phyloP scores from a whole-genome alignment of 2,888 invertebrate genomes.

The Lobophora halterata region DNA sequence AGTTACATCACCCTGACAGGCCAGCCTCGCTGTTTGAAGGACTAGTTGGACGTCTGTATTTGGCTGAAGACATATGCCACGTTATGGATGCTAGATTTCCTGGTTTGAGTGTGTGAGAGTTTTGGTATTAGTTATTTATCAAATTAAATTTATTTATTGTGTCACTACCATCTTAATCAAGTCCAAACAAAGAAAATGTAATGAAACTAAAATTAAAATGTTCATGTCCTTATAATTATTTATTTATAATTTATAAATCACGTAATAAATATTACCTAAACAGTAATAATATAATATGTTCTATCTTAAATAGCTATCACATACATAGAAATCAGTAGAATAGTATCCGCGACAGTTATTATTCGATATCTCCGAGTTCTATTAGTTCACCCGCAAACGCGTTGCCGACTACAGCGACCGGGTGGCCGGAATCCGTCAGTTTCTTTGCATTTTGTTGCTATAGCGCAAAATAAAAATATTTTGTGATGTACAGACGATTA shows the following conservation, averaged over 20 bases:
- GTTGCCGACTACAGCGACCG: too few species aligned
- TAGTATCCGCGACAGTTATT: not conserved
- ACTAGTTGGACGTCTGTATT: slow-evolving; percentile 88
- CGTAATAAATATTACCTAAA: slow-evolving; percentile 19
- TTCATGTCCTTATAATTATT: slow-evolving; percentile 5
- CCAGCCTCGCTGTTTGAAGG: slow-evolving; percentile 93
- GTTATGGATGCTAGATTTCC: slow-evolving; percentile 87
- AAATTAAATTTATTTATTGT: too few species aligned
- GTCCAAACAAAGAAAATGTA: too few species aligned
- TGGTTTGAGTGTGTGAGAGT: slow-evolving; percentile 78
- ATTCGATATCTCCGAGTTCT: slow-evolving; percentile 6
- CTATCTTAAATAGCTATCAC: slow-evolving; percentile 6
- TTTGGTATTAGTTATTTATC: not conserved
- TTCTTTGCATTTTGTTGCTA: too few species aligned
- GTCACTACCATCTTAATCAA: too few species aligned
- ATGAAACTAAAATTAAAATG: slow-evolving; percentile 8
- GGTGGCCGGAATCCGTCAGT: too few species aligned
- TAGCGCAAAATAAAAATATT: too few species aligned
- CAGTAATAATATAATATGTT: slow-evolving; percentile 8
- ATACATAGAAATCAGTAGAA: slow-evolving; percentile 1
- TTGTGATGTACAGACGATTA: too few species aligned
- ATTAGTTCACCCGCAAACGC: too few species aligned
- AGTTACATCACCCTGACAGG: slow-evolving; percentile 86
- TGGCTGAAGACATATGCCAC: slow-evolving; percentile 84
- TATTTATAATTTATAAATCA: slow-evolving; percentile 24